Evolutionary conservation across 2,113 vertebrate species (phyloP).

Genomic region (Cariama cristata): DNA sequence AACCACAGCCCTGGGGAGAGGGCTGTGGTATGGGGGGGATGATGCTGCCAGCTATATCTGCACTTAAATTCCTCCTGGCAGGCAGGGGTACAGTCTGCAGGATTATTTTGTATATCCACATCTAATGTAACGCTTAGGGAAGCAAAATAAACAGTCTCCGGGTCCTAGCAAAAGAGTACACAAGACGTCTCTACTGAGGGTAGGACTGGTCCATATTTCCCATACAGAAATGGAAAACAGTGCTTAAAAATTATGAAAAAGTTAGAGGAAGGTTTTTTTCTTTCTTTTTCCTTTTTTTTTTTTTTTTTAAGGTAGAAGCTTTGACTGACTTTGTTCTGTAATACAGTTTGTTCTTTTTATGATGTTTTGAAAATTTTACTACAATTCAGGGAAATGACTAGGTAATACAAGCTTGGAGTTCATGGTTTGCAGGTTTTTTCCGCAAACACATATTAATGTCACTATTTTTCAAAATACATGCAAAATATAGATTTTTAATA

Average conservation of each 20-base stretch:
- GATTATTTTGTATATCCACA: not conserved
- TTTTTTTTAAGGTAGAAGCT: not conserved
- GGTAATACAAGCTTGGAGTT: not conserved
- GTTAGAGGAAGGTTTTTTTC: rapidly evolving
- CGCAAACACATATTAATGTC: not conserved
- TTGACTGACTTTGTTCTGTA: constrained; percentile 1
- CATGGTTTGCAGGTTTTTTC: rapidly evolving
- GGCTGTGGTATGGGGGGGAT: not conserved
- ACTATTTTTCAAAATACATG: not conserved
- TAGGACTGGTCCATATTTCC: not conserved
- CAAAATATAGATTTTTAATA: not conserved
- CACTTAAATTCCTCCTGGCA: not conserved
- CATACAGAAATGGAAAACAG: not conserved
- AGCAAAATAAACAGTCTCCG: not conserved
- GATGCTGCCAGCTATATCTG: not conserved
- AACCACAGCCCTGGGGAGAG: not conserved
- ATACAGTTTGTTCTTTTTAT: not conserved
- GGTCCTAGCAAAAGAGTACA: not conserved
- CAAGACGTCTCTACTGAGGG: not conserved
- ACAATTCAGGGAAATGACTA: constrained; percentile 44
- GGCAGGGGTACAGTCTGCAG: not conserved
- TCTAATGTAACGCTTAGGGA: not conserved
- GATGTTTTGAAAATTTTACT: constrained; percentile 2
- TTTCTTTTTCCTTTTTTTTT: not conserved
- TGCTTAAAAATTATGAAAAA: not conserved